Conservation (phyloP, 2,888 invertebrate genomes). For the Lamellibrachia columna region DNA sequence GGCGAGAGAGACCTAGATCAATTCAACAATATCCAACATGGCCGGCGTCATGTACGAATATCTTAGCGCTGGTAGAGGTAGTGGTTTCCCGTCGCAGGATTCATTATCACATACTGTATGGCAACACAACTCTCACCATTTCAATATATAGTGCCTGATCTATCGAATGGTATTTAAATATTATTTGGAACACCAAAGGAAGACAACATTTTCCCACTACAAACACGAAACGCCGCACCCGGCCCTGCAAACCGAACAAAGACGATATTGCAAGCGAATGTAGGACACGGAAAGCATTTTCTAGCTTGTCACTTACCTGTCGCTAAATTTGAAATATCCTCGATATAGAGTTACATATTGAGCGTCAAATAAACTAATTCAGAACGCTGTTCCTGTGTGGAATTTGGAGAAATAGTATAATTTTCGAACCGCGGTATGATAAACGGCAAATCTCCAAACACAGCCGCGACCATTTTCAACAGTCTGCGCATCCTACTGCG, state of each 20-base stretch:
- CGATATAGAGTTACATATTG: constrained; percentile 3
- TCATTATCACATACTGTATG: neutral
- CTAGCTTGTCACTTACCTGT: constrained; percentile 9
- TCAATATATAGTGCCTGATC: neutral
- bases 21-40: constrained; percentile 16
- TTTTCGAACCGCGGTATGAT: neutral
- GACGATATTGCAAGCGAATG: constrained; percentile 12
- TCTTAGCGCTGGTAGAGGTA: neutral
- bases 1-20: constrained; percentile 16
- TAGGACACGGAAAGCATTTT: constrained; percentile 12
- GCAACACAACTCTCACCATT: neutral
- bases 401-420: neutral
- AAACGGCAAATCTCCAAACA: neutral
- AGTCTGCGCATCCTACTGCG: constrained; percentile 16
- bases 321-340: constrained; percentile 3
- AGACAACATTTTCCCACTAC: neutral
- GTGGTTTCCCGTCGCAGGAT: neutral
- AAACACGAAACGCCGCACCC: neutral
- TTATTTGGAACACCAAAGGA: neutral
- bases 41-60: constrained; percentile 16
- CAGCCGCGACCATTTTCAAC: constrained; percentile 12
- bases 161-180: neutral
- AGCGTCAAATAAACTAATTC: neutral
- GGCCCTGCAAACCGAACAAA: constrained; percentile 12
- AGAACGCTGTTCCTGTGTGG: neutral